Conservation (phyloP, 2,113 vertebrate species). For the Oryzias woworae region DNA sequence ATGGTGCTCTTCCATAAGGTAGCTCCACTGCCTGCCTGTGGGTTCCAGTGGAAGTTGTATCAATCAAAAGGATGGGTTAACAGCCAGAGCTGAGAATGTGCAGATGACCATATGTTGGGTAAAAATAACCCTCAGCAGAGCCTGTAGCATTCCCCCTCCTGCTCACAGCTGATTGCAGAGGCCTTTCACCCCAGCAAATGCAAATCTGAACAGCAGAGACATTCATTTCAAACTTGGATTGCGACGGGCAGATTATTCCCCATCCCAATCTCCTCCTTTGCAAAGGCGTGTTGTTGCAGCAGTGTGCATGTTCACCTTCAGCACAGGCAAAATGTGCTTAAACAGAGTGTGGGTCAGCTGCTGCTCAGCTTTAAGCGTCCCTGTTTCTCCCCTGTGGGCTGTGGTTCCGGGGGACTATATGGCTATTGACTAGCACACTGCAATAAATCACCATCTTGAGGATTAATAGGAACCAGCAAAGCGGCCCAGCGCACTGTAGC, state of each 20-base stretch:
- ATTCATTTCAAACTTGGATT: constrained; percentile 57
- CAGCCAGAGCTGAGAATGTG: constrained; percentile 29
- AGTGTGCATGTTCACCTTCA: constrained; percentile 37
- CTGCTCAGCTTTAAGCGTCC: constrained; percentile 55
- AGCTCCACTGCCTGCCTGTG: constrained; percentile 1
- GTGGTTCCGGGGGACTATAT: constrained; percentile 54
- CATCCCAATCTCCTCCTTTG: constrained; percentile 31
- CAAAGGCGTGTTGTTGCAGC: constrained; percentile 45
- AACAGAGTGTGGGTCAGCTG: constrained; percentile 48
- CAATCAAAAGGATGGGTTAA: constrained; percentile 39
- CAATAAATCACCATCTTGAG: constrained; percentile 70
- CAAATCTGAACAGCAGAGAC: constrained; percentile 41
- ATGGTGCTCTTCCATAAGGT: constrained; percentile 46
- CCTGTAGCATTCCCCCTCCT: constrained; percentile 33
- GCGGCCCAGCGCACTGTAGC: constrained; percentile 59
- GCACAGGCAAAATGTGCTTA: constrained; percentile 45
- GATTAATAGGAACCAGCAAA: constrained; percentile 75
- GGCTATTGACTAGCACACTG: constrained; percentile 64
- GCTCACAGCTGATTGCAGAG: constrained; percentile 39
- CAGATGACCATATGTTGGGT: constrained; percentile 17
- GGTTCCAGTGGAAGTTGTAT: constrained; percentile 1
- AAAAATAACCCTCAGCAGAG: constrained; percentile 36
- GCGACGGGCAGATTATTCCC: constrained; percentile 51
- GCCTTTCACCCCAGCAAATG: constrained; percentile 58
- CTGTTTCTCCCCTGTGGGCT: constrained; percentile 47